These are phyloP conservation scores for Folsomia manolachei DNA, from an alignment of 2,888 invertebrate genomes.

Conservation along the genomic window DNA sequence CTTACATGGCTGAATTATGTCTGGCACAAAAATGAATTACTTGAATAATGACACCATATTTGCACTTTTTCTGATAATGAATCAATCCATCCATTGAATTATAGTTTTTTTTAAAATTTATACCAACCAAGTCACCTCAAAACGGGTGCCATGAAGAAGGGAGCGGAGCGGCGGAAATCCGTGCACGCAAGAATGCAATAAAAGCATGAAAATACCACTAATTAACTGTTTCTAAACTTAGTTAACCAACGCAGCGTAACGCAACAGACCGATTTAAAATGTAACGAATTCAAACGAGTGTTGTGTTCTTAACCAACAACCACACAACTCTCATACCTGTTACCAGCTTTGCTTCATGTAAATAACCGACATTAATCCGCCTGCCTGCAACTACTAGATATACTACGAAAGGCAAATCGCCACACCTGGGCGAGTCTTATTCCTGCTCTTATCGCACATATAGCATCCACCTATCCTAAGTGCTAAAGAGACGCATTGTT, in stretches of 20 bases:
- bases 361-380: neutral
- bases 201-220: conserved; percentile 1
- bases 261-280: neutral
- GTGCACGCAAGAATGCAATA: neutral
- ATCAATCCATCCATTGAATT: no score
- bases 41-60: no score
- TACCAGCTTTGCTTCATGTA: neutral
- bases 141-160: no score
- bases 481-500: neutral
- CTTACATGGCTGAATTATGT: no score
- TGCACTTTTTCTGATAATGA: no score
- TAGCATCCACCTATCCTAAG: neutral
- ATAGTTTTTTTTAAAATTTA: no score
- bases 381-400: neutral
- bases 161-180: neutral
- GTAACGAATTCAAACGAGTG: neutral
- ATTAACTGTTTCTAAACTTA: conserved; percentile 9
- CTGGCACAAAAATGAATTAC: no score
- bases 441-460: neutral
- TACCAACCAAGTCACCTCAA: no score
- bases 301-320: neutral
- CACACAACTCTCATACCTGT: neutral
- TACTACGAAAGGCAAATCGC: no score
- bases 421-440: conserved; percentile 14
- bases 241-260: neutral